These are phyloP conservation scores for Dryas iulia DNA, from an alignment of 1,140 invertebrate genomes.

Conservation along the genomic window DNA sequence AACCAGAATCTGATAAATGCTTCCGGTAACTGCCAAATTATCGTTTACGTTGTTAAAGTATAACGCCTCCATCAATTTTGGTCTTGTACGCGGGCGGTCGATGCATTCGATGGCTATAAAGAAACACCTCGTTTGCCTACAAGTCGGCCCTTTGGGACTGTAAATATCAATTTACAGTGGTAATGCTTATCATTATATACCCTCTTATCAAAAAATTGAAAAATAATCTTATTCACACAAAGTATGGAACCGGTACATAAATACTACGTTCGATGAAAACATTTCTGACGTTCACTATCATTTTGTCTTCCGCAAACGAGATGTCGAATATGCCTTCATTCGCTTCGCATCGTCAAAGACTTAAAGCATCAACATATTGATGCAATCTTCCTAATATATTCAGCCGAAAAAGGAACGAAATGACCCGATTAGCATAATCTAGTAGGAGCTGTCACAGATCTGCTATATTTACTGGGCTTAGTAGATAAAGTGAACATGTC, in stretches of 20 bases:
- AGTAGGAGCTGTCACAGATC: slow-evolving; percentile 45
- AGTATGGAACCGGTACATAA: slow-evolving; percentile 11
- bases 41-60: slow-evolving; percentile 61
- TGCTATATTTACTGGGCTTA: slow-evolving; percentile 56
- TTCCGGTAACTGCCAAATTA: slow-evolving; percentile 66
- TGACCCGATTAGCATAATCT: slow-evolving; percentile 63
- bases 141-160: slow-evolving; percentile 65
- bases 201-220: slow-evolving; percentile 44
- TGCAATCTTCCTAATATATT: slow-evolving; percentile 43
- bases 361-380: slow-evolving; percentile 27
- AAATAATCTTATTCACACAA: slow-evolving; percentile 21
- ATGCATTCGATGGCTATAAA: slow-evolving; percentile 68
- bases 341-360: slow-evolving; percentile 10
- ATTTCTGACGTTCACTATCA: slow-evolving; percentile 10
- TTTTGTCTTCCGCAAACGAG: slow-evolving; percentile 35
- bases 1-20: slow-evolving; percentile 56
- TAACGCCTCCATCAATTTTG: slow-evolving; percentile 57
- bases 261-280: slow-evolving; percentile 7
- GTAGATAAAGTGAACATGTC: slow-evolving; percentile 43
- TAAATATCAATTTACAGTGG: slow-evolving; percentile 51
- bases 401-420: slow-evolving; percentile 60
- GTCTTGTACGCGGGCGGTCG: slow-evolving; percentile 65
- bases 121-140: slow-evolving; percentile 66
- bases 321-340: slow-evolving; percentile 12
- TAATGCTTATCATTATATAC: slow-evolving; percentile 16